Conservation (phyloP, 2,888 invertebrate species). For the Galerucella calmariensis region DNA sequence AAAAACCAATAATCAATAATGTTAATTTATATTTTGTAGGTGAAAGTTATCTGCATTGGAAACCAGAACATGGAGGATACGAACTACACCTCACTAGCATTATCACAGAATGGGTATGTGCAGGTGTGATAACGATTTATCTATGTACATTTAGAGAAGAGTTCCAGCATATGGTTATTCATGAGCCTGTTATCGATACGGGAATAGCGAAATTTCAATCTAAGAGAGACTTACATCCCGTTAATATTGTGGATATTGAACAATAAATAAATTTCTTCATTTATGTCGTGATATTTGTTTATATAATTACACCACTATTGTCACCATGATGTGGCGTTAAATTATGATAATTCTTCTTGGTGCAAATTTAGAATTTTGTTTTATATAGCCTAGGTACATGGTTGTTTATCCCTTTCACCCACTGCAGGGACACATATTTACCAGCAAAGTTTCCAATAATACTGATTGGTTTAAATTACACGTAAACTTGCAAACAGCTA, state of each 20-base stretch:
- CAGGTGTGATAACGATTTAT: slow-evolving; percentile 43
- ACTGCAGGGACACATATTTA: background rate
- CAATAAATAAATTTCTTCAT: background rate
- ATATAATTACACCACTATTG: no score
- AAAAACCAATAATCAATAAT: no score
- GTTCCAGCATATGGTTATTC: slow-evolving; percentile 42
- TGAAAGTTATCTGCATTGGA: slow-evolving; percentile 48
- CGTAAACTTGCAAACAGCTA: background rate
- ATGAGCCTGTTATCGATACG: slow-evolving; percentile 36
- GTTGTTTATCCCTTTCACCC: background rate
- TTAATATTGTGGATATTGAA: background rate
- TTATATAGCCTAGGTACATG: no score
- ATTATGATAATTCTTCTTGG: no score
- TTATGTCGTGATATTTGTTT: background rate
- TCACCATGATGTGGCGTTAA: no score
- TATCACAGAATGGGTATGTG: slow-evolving; percentile 49
- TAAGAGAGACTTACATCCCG: slow-evolving; percentile 1
- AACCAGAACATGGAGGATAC: slow-evolving; percentile 48
- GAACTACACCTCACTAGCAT: slow-evolving; percentile 47
- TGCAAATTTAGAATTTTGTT: no score
- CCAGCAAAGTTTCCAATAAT: background rate
- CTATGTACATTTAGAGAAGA: slow-evolving; percentile 44
- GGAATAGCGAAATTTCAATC: slow-evolving; percentile 12
- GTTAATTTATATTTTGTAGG: slow-evolving; percentile 40
- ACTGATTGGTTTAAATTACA: background rate